Base-by-base conservation (phyloP, 2,113 vertebrate genomes). In the Garra rufa region DNA sequence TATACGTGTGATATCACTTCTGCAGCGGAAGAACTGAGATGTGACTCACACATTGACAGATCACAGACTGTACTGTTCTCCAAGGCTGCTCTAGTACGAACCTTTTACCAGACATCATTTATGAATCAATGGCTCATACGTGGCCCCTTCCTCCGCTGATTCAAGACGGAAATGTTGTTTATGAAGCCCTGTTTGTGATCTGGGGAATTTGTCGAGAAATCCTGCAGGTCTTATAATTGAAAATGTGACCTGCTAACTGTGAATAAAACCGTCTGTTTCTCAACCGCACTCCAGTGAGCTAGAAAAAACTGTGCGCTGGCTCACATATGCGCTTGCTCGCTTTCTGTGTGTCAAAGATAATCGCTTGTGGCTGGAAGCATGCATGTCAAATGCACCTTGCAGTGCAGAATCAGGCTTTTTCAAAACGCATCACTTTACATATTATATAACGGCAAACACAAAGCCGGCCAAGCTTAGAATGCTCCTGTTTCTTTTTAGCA, bases 41-140 rank as follows among this genome's bases (percentile, higher is more conserved):
- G 74, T 88, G 87, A 88, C 59, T 88, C 84, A 88, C 61, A n/a
- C 48, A 10, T 34, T 70, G 75, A 85, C 79, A 74, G 69, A 78
- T 83, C 46, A 70, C 87, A 83, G 85, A 61, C 84, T 85, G 87
- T 79, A 69, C 83, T 61, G 71, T 65, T 83, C 34, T 41, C 48
- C 8, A 30, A 38, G 61, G 74, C 63, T 63, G 70, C 21, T 30
- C 44, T 28, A 44, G 15, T 43, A 84, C 41, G 55, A 74, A 59
- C 17, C 82, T 76, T 75, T 48, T 57, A 75, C 69, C 70, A 85
- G 61, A 82, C 73, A 48, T 73, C 73, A 76, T 67, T 85, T 41
- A 48, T 67, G 30, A 61, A 79, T 79, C 76, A 63, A 3, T 28
- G 83, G 48, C 19, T n/a, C n/a, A n/a, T n/a, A n/a, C n/a, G n/a